Conservation (phyloP, 2,797 vertebrate genomes). For the Pogoniulus pusillus region DNA sequence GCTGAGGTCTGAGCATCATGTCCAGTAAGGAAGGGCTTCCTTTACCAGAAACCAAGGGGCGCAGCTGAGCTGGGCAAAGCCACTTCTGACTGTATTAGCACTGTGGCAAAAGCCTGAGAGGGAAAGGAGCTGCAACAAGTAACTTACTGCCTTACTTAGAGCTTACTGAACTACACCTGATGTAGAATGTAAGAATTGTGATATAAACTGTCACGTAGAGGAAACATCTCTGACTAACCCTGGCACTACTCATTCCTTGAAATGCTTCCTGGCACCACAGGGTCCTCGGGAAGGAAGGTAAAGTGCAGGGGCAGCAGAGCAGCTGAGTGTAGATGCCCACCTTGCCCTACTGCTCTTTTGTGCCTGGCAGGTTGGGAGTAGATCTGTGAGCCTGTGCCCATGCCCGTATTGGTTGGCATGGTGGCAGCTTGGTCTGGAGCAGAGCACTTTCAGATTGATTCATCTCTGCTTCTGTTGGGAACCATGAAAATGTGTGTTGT, state of each 20-base stretch:
- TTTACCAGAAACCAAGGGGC: neutral
- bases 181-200: neutral
- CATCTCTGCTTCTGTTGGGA: neutral
- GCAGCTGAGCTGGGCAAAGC: accelerated
- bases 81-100: neutral
- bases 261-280: accelerated
- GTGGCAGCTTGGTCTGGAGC: neutral
- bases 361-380: neutral
- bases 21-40: neutral
- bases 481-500: accelerated
- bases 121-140: neutral
- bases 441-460: accelerated
- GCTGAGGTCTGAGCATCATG: accelerated
- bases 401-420: accelerated
- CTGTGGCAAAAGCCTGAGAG: neutral
- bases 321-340: neutral
- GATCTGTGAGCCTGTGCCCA: accelerated
- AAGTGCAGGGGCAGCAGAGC: neutral
- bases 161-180: neutral
- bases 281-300: neutral
- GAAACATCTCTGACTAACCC: neutral
- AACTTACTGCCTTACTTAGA: neutral
- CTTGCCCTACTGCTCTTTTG: neutral
- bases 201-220: neutral
- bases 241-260: neutral